Percentiles rank a stretch among this genome's conserved stretches.
Evolutionary conservation across 2,888 invertebrate species (phyloP).

Genomic region (Candidula unifasciata): DNA sequence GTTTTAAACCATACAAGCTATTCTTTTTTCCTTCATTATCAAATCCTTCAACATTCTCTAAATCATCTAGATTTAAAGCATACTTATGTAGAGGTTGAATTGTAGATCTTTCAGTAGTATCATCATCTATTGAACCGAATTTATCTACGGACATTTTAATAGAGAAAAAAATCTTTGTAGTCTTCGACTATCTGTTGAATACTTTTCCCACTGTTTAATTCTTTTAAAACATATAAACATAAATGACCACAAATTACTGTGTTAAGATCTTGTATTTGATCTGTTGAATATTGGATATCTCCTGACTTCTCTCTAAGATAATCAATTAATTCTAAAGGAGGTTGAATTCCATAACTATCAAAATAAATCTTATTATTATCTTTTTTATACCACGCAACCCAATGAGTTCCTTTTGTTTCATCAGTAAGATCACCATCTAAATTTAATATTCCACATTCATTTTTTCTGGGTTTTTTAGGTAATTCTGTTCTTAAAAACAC

Average conservation of each 20-base stretch:
- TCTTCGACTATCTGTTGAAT: too few species aligned
- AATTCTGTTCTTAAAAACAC: constrained; percentile 3
- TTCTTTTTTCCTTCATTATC: neutral
- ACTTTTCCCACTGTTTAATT: too few species aligned
- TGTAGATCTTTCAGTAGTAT: too few species aligned
- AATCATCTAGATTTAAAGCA: constrained; percentile 2
- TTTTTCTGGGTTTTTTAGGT: constrained; percentile 7
- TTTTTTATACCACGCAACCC: constrained; percentile 28
- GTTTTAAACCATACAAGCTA: neutral
- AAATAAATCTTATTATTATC: neutral
- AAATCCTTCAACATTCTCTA: constrained; percentile 22
- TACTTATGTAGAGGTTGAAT: neutral
- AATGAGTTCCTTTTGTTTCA: constrained; percentile 29
- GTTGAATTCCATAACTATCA: neutral
- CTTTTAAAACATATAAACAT: too few species aligned
- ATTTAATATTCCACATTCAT: constrained; percentile 24
- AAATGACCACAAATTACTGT: constrained; percentile 19
- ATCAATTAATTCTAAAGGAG: neutral
- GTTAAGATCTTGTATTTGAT: neutral
- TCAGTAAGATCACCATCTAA: constrained; percentile 28
- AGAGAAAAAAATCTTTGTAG: too few species aligned
- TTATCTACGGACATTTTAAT: too few species aligned
- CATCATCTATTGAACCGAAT: too few species aligned
- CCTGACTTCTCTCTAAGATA: constrained; percentile 12
- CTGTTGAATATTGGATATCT: neutral